phyloP scores from a whole-genome alignment of 2,113 vertebrate genomes.

The Oncorhynchus nerka region DNA sequence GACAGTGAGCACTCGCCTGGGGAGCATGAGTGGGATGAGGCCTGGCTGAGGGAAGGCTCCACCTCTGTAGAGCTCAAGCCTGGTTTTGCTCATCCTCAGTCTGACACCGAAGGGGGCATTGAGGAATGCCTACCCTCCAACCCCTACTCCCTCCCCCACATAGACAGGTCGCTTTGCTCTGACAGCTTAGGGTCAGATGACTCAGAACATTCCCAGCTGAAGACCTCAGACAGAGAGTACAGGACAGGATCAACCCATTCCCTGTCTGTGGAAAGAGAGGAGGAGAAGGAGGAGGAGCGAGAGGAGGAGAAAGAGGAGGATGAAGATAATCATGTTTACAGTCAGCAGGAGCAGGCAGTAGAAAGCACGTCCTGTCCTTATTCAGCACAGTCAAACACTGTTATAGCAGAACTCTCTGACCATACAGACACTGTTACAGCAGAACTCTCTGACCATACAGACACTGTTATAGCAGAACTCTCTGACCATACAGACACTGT shows the following conservation, averaged over 20 bases:
- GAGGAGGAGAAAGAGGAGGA: conserved; percentile 4
- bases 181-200: conserved; percentile 11
- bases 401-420: neutral
- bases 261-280: conserved; percentile 7
- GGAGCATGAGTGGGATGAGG: neutral
- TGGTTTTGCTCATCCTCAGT: conserved; percentile 11
- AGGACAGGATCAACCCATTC: conserved; percentile 7
- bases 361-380: neutral
- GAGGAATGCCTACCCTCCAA: conserved; percentile 17
- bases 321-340: conserved; percentile 7
- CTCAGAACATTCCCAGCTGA: conserved; percentile 19
- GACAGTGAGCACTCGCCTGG: neutral
- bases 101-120: conserved; percentile 7
- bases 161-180: conserved; percentile 20
- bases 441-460: too few relatives aligned
- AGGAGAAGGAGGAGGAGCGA: neutral
- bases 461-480: neutral
- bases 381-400: conserved; percentile 9
- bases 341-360: conserved; percentile 16
- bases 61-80: neutral
- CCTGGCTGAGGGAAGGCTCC: neutral
- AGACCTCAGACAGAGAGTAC: conserved; percentile 1
- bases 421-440: too few relatives aligned
- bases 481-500: too few relatives aligned
- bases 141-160: neutral